Percentiles rank a stretch among this genome's conserved stretches.
These are phyloP conservation scores for Drosophila lacicola DNA, from an alignment of 2,888 invertebrate genomes.

Conservation along the genomic window DNA sequence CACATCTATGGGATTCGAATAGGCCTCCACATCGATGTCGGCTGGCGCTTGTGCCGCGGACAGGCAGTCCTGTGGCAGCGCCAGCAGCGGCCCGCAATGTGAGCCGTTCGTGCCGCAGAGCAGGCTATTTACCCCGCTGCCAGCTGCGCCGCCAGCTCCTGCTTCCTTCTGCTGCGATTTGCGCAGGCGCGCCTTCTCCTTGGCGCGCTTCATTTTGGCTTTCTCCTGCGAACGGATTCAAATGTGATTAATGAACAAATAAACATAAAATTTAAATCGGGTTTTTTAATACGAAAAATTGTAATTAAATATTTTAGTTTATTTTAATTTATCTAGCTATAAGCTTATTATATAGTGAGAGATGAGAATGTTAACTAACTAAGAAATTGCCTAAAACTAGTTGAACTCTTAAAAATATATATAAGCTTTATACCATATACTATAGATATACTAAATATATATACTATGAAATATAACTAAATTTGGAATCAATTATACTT, in stretches of 20 bases:
- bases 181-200: slow-evolving; percentile 89
- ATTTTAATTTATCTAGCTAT: too few species aligned
- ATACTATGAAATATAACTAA: too few species aligned
- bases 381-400: too few species aligned
- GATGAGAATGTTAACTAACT: too few species aligned
- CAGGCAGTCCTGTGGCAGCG: slow-evolving; percentile 82
- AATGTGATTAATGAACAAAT: neutral
- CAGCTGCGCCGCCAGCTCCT: slow-evolving; percentile 81
- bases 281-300: neutral
- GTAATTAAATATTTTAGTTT: too few species aligned
- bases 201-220: slow-evolving; percentile 89
- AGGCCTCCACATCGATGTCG: slow-evolving; percentile 84
- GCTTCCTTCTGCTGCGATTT: slow-evolving; percentile 85
- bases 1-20: slow-evolving; percentile 87
- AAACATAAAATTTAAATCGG: neutral
- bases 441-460: too few species aligned
- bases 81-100: slow-evolving; percentile 82
- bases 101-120: slow-evolving; percentile 67
- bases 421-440: too few species aligned
- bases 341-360: too few species aligned
- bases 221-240: slow-evolving; percentile 86
- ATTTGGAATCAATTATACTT: too few species aligned
- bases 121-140: slow-evolving; percentile 48
- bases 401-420: too few species aligned
- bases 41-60: slow-evolving; percentile 56